phyloP scores from a whole-genome alignment of 2,113 vertebrate species.

The Capreolus pygargus region DNA sequence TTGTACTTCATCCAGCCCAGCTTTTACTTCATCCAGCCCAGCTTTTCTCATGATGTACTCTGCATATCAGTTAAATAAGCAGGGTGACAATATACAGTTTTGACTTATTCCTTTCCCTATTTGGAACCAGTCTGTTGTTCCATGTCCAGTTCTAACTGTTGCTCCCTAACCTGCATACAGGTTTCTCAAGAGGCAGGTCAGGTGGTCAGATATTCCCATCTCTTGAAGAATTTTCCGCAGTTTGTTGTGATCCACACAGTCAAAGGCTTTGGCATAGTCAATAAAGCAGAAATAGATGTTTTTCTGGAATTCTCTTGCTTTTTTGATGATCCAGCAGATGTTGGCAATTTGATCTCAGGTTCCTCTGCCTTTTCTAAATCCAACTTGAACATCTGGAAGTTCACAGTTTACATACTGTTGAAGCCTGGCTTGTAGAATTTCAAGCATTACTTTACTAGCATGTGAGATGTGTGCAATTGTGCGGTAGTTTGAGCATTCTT shows the following conservation, averaged over 20 bases:
- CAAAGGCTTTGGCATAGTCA: background rate
- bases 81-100: background rate
- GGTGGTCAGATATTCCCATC: background rate
- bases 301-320: background rate
- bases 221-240: background rate
- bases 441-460: background rate
- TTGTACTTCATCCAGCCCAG: background rate
- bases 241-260: background rate
- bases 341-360: background rate
- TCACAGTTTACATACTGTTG: accelerated
- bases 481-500: background rate
- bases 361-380: background rate
- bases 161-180: background rate
- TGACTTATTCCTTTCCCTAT: background rate
- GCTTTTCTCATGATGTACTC: background rate
- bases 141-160: background rate
- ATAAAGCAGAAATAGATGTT: background rate
- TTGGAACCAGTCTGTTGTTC: background rate
- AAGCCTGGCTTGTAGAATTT: background rate
- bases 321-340: accelerated
- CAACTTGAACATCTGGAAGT: background rate
- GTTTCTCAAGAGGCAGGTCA: background rate
- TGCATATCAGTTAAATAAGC: background rate
- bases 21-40: background rate
- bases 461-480: background rate